Conservation (phyloP, 2,888 invertebrate species). For the Norana najaformis region DNA sequence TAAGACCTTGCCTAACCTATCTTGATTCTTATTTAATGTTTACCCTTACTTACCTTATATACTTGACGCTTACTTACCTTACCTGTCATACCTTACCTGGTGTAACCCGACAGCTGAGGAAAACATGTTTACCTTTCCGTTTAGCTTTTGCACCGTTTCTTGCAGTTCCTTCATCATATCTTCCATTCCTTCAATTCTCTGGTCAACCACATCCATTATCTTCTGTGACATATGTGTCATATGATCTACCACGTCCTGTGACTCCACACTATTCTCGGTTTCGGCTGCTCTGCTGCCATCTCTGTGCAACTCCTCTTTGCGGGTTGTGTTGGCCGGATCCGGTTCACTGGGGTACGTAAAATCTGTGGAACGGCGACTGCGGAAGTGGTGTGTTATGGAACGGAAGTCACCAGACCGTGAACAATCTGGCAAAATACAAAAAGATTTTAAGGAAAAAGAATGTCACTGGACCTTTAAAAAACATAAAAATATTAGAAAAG, state of each 20-base stretch:
- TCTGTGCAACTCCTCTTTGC: not conserved
- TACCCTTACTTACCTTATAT: too few relatives aligned
- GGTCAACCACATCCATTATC: slow-evolving; percentile 40
- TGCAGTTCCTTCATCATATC: slow-evolving; percentile 66
- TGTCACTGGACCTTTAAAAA: not conserved
- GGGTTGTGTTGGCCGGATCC: not conserved
- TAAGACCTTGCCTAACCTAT: not conserved
- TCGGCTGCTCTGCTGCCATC: not conserved
- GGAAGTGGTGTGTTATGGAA: slow-evolving; percentile 58
- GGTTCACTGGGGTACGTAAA: slow-evolving; percentile 47
- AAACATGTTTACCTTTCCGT: slow-evolving; percentile 61
- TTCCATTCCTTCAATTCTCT: slow-evolving; percentile 66
- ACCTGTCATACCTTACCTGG: too few relatives aligned
- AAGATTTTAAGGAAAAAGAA: not conserved
- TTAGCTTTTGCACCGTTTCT: slow-evolving; percentile 66
- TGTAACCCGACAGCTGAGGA: not conserved
- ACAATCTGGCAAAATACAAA: slow-evolving; percentile 53
- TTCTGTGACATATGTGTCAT: slow-evolving; percentile 36
- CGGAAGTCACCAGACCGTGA: slow-evolving; percentile 59
- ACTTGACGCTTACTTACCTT: too few relatives aligned
- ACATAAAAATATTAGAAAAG: not conserved
- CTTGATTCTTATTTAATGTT: too few relatives aligned
- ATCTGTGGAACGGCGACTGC: slow-evolving; percentile 48
- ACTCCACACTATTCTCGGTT: not conserved
- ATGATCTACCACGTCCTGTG: slow-evolving; percentile 28